Evolutionary conservation across 2,797 vertebrate genomes (phyloP).

Genomic region (Amblyraja radiata): DNA sequence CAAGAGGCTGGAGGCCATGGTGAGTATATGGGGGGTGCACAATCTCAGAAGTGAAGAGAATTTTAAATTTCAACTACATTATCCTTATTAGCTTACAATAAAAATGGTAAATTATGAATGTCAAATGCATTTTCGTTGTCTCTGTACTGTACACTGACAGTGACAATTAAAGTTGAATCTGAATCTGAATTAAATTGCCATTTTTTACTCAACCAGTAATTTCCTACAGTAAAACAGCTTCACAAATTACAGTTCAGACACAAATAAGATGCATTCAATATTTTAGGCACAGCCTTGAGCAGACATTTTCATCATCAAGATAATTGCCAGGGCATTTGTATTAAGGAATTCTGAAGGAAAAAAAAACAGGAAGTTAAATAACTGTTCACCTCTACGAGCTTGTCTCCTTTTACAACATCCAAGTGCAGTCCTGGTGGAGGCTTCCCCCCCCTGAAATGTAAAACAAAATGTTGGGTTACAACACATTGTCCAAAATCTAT

Average conservation of each 20-base stretch:
- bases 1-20: background rate
- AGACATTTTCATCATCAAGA: background rate
- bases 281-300: background rate
- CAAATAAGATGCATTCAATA: background rate
- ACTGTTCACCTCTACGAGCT: slow-evolving; percentile 86
- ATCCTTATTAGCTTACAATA: background rate
- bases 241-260: background rate
- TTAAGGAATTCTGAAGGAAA: background rate
- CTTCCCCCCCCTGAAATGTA: slow-evolving; percentile 82
- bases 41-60: background rate
- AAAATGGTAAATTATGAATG: background rate
- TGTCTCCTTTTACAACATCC: slow-evolving; percentile 97
- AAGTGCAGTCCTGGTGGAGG: slow-evolving; percentile 92
- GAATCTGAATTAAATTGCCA: background rate
- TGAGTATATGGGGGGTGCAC: background rate
- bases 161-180: no score
- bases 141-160: no score
- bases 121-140: no score
- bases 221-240: background rate
- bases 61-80: background rate
- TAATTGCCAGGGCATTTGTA: background rate
- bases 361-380: background rate
- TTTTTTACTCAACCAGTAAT: background rate
- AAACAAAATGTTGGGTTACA: slow-evolving; percentile 36
- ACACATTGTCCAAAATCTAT: background rate